phyloP scores from a whole-genome alignment of 2,888 invertebrate genomes.

The Yponomeuta plumbellus region DNA sequence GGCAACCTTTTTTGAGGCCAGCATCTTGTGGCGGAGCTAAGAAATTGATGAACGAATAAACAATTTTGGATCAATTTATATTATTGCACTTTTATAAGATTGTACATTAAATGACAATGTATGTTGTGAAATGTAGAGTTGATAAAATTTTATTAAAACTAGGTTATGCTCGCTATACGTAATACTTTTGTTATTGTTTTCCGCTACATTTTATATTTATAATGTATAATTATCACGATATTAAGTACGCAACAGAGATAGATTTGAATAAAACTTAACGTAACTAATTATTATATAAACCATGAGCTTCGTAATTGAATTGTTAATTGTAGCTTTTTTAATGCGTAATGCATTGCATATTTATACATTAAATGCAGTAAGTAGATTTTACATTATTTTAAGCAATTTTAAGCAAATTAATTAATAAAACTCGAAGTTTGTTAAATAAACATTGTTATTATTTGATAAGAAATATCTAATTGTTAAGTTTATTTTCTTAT shows the following conservation, averaged over 20 bases:
- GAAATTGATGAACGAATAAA: constrained; percentile 31
- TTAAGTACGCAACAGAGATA: not conserved
- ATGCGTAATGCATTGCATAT: not conserved
- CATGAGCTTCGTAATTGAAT: constrained; percentile 54
- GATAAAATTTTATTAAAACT: too few relatives aligned
- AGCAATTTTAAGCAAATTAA: not conserved
- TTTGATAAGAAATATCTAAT: not conserved
- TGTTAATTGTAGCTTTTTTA: constrained; percentile 20
- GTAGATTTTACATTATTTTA: not conserved
- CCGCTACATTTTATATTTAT: not conserved
- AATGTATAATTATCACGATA: not conserved
- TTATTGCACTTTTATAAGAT: constrained; percentile 67
- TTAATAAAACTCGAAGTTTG: not conserved
- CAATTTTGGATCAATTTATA: constrained; percentile 69
- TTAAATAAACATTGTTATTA: not conserved
- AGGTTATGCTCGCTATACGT: too few relatives aligned
- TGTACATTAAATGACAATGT: constrained; percentile 40
- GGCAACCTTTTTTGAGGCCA: not conserved
- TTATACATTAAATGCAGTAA: not conserved
- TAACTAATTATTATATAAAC: constrained; percentile 25
- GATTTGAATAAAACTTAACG: not conserved
- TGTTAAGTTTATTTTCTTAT: not conserved
- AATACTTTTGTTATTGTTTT: not conserved
- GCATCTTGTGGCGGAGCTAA: not conserved
- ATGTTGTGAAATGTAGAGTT: too few relatives aligned